These are phyloP conservation scores for Rachycentron canadum DNA, from an alignment of 2,797 vertebrate species.

Conservation along the genomic window DNA sequence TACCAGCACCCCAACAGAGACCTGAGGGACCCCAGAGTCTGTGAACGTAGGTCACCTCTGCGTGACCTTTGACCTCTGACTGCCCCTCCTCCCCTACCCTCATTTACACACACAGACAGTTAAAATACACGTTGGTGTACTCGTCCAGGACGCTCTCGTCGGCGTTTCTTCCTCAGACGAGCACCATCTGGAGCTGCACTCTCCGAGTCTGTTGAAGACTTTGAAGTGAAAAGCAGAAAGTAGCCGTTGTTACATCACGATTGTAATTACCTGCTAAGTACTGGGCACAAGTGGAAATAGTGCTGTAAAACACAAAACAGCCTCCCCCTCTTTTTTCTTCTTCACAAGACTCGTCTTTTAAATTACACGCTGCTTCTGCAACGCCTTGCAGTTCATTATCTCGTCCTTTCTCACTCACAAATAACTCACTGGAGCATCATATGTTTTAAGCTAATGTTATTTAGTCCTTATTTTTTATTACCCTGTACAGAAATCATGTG, in stretches of 20 bases:
- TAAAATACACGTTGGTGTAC: not conserved
- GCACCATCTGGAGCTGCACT: conserved; percentile 51
- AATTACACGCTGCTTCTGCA: not conserved
- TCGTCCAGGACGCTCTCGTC: not conserved
- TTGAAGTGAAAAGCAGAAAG: conserved; percentile 57
- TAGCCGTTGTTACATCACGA: conserved; percentile 35
- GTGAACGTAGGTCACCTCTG: conserved; percentile 88
- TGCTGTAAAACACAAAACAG: conserved; percentile 19
- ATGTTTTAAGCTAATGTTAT: not conserved
- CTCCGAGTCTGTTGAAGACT: conserved; percentile 14
- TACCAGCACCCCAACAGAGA: conserved; percentile 93
- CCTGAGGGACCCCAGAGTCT: conserved; percentile 90
- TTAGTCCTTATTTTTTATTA: not conserved
- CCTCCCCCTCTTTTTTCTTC: not conserved
- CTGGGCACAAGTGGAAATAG: conserved; percentile 38
- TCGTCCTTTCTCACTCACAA: not conserved
- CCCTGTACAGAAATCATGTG: too few species aligned
- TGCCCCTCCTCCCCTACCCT: not conserved
- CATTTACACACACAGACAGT: not conserved
- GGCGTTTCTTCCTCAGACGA: not conserved
- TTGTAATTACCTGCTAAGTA: conserved; percentile 48
- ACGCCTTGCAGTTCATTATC: not conserved
- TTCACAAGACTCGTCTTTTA: conserved; percentile 14
- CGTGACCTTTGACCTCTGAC: not conserved
- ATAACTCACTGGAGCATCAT: not conserved